phyloP scores from a whole-genome alignment of 2,888 invertebrate genomes.

The Heteromurus nitidus region DNA sequence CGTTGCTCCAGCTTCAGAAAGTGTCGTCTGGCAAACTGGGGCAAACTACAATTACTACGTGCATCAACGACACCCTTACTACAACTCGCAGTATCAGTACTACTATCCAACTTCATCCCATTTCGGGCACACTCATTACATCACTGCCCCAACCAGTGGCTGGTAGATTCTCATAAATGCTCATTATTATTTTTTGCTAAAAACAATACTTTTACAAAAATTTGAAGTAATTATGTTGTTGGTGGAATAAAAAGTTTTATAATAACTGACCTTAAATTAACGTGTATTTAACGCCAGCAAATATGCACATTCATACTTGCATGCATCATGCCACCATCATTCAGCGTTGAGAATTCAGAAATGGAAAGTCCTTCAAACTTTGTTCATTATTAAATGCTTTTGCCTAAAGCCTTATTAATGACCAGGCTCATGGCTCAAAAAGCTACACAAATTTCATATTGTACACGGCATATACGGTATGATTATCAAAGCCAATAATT shows the following conservation, averaged over 20 bases:
- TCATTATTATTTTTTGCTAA: too few relatives aligned
- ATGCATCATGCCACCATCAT: neutral
- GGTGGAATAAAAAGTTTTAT: slow-evolving; percentile 5
- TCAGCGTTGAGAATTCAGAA: slow-evolving; percentile 34
- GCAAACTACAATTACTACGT: slow-evolving; percentile 45
- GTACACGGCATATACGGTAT: slow-evolving; percentile 8
- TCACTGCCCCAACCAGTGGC: neutral
- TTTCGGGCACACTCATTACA: neutral
- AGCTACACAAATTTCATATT: neutral
- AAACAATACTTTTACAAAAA: neutral
- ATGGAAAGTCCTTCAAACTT: slow-evolving; percentile 62
- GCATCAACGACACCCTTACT: slow-evolving; percentile 43
- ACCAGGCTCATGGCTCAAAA: slow-evolving; percentile 30
- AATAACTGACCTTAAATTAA: slow-evolving; percentile 18
- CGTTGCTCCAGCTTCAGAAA: slow-evolving; percentile 40
- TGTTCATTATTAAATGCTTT: neutral
- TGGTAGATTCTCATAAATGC: too few relatives aligned
- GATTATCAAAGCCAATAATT: slow-evolving; percentile 21
- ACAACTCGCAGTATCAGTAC: slow-evolving; percentile 8
- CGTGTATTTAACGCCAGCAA: neutral
- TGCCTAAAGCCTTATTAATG: slow-evolving; percentile 8
- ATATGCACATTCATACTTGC: neutral
- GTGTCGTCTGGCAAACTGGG: slow-evolving; percentile 41
- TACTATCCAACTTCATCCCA: slow-evolving; percentile 32
- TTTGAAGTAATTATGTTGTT: neutral